phyloP scores from a whole-genome alignment of 2,797 vertebrate genomes.

The Alosa sapidissima region DNA sequence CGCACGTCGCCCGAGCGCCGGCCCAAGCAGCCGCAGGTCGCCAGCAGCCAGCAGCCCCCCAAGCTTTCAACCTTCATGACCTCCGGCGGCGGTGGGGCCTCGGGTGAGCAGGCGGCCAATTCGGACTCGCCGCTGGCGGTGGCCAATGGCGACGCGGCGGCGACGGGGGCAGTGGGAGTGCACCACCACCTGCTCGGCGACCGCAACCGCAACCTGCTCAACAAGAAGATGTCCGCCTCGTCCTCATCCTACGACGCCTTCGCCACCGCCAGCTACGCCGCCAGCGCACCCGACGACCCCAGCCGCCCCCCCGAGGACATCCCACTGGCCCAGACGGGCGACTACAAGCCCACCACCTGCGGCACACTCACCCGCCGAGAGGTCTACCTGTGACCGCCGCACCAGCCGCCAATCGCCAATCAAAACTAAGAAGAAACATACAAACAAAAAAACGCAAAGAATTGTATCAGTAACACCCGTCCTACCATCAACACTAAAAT shows the following conservation, averaged over 20 bases:
- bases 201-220: conserved; percentile 98
- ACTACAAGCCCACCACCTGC: conserved; percentile 96
- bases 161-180: neutral
- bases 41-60: conserved; percentile 88
- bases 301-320: conserved; percentile 89
- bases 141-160: conserved; percentile 89
- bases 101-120: conserved; percentile 89
- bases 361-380: conserved; percentile 96
- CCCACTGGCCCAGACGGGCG: conserved; percentile 92
- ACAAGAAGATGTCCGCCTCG: conserved; percentile 96
- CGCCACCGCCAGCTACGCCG: conserved; percentile 83
- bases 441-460: neutral
- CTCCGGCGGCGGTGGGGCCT: conserved; percentile 77
- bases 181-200: conserved; percentile 84
- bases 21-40: conserved; percentile 78
- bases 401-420: neutral
- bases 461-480: neutral
- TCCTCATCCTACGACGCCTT: conserved; percentile 96
- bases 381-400: conserved; percentile 90
- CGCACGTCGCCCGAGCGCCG: conserved; percentile 95
- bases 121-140: conserved; percentile 56
- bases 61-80: conserved; percentile 99
- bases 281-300: conserved; percentile 81
- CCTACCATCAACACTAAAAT: neutral
- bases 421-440: neutral